Evolutionary conservation across 2,888 invertebrate species (phyloP), one percentile per base, ranked within the genome.

Genomic region (Spodoptera picta): DNA sequence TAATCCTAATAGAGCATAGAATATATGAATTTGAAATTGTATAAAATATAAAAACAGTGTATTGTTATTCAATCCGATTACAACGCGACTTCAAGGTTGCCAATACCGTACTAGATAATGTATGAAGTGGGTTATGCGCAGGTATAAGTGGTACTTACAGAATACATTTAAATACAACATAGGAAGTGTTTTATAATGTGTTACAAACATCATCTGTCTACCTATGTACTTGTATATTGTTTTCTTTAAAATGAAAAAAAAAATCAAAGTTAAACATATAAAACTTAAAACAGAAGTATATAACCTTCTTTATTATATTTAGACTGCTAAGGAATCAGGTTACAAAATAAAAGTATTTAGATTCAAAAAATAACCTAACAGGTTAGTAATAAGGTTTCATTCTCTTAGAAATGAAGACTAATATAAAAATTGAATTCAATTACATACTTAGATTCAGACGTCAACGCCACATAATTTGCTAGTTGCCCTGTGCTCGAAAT

Each of bases 1-100:
- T 42, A 62, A 65, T 76, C 55, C 55, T 61, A 65, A 65, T 51
- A 64, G 43, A 63, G 49, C 46, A 49, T 27, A 36, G 70, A 70
- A 73, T 77, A 77, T 50, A 79, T 77, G 66, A 70, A 79, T 79
- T 64, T 61, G 57, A 73, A 77, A 49, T 55, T 68, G 60, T 67
- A 44, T 43, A 44, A 51, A 61, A 63, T 69, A 64, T 70, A 73
- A 59, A 62, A 73, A 69, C 58, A 62, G 52, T 60, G n/a, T 60
- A 71, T 79, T 70, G 61, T 68, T 79, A 69, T 77, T 77, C 74
- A 71, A 66, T 63, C 55, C 43, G 67, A 79, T 74, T 69, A 77
- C 62, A 63, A 27, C 62, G 41, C 46, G 46, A 46, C 55, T 70
- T 54, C 79, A 77, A 77, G 80, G 77, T 65, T 66, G 27, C 56